These are phyloP conservation scores for Osmerus mordax DNA, from an alignment of 2,113 vertebrate species.

Conservation along the genomic window DNA sequence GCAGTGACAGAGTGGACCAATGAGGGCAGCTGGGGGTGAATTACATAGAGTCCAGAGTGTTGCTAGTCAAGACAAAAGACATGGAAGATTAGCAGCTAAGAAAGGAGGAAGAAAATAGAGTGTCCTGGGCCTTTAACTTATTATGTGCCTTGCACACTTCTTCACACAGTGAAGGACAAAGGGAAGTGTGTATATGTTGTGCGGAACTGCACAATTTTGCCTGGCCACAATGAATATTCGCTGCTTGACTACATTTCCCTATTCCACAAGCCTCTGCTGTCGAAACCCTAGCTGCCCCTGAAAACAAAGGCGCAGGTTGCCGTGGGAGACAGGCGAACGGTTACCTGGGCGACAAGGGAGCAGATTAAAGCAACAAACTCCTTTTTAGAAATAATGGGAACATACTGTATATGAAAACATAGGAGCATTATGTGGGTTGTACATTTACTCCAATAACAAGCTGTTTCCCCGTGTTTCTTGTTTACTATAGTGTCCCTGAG, in stretches of 20 bases:
- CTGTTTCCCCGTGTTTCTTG: slow-evolving; percentile 19
- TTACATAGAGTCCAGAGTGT: slow-evolving; percentile 15
- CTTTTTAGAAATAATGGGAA: slow-evolving; percentile 22
- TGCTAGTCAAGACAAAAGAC: slow-evolving; percentile 20
- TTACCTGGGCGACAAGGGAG: slow-evolving; percentile 48
- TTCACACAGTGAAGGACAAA: slow-evolving; percentile 3
- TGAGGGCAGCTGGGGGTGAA: background rate
- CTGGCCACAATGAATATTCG: slow-evolving; percentile 9
- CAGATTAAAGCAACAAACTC: slow-evolving; percentile 31
- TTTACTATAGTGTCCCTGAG: slow-evolving; percentile 79
- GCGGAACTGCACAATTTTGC: slow-evolving; percentile 18
- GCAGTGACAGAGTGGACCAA: background rate
- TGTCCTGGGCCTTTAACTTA: background rate
- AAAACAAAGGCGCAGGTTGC: slow-evolving; percentile 66
- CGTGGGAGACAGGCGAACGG: slow-evolving; percentile 46
- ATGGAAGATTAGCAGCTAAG: slow-evolving; percentile 22
- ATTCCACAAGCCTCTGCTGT: slow-evolving; percentile 35
- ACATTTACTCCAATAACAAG: slow-evolving; percentile 17
- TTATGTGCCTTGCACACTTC: background rate
- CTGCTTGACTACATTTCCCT: slow-evolving; percentile 31
- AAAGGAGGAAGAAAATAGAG: background rate
- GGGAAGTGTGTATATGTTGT: slow-evolving; percentile 7
- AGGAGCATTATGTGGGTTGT: slow-evolving; percentile 12
- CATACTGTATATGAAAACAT: slow-evolving; percentile 19
- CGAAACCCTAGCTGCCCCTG: slow-evolving; percentile 66